Conservation (phyloP, 2,113 vertebrate species). For the Amazona guildingii region DNA sequence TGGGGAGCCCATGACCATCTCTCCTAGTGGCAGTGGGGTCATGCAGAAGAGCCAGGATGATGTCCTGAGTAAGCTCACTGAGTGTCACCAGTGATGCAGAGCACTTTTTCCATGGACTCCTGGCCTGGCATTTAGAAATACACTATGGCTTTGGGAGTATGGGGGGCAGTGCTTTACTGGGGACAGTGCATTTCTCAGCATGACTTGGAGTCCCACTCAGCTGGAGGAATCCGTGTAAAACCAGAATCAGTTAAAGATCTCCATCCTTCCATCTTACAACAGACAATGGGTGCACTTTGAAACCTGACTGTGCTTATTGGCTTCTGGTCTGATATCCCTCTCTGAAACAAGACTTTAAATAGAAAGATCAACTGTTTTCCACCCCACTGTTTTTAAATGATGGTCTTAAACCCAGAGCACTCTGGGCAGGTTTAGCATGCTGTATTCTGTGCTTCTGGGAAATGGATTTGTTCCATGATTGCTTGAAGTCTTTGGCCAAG, state of each 20-base stretch:
- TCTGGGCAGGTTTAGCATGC: fast-evolving
- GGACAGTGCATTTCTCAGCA: background rate
- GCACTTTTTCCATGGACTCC: background rate
- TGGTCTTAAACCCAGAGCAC: background rate
- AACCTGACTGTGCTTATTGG: background rate
- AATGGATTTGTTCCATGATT: background rate
- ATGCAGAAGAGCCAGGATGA: background rate
- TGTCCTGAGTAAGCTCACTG: background rate
- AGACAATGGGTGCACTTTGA: background rate
- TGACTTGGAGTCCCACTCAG: background rate
- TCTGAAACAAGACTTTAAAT: background rate
- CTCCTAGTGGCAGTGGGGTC: background rate
- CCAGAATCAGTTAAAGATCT: background rate
- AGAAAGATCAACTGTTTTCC: background rate
- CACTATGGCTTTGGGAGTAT: background rate
- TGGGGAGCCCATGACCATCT: background rate
- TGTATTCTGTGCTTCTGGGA: background rate
- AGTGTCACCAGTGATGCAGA: background rate
- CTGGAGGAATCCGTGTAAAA: background rate
- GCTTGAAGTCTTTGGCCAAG: background rate
- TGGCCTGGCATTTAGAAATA: background rate
- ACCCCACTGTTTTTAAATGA: background rate
- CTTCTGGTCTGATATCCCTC: background rate
- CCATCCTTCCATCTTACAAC: background rate
- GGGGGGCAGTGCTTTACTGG: background rate